These are phyloP conservation scores for Chroicocephalus ridibundus DNA, from an alignment of 2,113 vertebrate species.

Conservation along the genomic window DNA sequence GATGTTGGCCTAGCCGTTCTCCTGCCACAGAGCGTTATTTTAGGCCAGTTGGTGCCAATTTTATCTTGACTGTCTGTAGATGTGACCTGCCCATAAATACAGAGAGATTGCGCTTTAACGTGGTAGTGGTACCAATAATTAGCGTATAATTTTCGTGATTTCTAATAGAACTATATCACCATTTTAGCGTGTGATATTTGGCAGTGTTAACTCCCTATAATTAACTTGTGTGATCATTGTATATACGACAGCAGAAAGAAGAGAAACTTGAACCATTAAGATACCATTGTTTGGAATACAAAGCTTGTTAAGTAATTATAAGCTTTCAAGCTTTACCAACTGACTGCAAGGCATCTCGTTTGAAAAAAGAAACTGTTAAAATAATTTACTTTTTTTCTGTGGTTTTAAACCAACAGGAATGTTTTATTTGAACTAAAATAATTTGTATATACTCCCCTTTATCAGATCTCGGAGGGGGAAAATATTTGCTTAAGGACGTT, in stretches of 20 bases:
- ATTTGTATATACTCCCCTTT: not conserved
- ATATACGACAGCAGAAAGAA: not conserved
- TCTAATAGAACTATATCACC: not conserved
- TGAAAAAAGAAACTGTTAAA: conserved; percentile 29
- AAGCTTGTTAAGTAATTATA: conserved; percentile 44
- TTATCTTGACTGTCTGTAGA: not conserved
- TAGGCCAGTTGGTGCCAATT: not conserved
- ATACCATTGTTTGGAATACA: conserved; percentile 32
- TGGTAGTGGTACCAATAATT: not conserved
- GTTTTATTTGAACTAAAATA: not conserved
- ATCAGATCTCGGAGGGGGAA: not conserved
- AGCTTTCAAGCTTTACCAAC: conserved; percentile 16
- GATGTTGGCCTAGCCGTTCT: not conserved
- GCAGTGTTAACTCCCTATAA: not conserved
- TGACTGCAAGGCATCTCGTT: conserved; percentile 26
- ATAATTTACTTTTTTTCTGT: not conserved
- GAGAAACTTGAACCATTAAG: conserved; percentile 12
- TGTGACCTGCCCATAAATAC: not conserved
- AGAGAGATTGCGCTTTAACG: accelerated
- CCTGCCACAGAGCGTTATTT: not conserved
- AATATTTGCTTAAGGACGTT: not conserved
- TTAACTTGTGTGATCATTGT: not conserved
- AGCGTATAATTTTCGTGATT: not conserved
- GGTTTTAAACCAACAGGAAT: not conserved
- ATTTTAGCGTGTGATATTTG: not conserved